Conservation (phyloP, 2,797 vertebrate species). For the Notolabrus celidotus region DNA sequence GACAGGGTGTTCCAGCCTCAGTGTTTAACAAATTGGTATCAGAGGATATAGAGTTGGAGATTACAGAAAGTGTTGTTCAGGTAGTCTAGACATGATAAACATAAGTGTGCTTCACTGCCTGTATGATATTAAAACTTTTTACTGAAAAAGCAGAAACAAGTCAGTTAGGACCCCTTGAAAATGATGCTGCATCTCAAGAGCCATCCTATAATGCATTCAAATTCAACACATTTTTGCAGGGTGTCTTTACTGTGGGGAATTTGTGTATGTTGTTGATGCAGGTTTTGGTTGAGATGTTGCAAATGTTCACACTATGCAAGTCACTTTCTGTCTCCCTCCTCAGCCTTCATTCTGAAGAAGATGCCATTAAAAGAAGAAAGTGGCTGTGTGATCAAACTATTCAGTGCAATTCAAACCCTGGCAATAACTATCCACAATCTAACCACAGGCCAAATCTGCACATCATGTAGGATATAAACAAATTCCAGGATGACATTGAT, state of each 20-base stretch:
- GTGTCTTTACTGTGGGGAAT: too few species aligned
- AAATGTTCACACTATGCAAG: conserved; percentile 31
- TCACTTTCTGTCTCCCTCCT: not conserved
- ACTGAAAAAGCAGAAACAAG: not conserved
- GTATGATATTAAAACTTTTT: not conserved
- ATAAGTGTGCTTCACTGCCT: conserved; percentile 10
- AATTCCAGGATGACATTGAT: conserved; percentile 9
- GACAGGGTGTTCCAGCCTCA: conserved; percentile 45
- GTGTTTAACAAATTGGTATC: conserved; percentile 45
- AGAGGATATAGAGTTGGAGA: conserved; percentile 12
- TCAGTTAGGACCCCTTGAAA: too few species aligned
- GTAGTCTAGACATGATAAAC: conserved; percentile 20
- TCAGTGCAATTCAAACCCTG: conserved; percentile 14
- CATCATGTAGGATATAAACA: conserved; percentile 27
- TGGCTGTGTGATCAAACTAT: not conserved
- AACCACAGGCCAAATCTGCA: conserved; percentile 10
- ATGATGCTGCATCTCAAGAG: too few species aligned
- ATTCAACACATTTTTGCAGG: not conserved
- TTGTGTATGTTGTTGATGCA: conserved; percentile 17
- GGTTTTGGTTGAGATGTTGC: conserved; percentile 21
- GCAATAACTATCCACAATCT: conserved; percentile 1
- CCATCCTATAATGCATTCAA: too few species aligned
- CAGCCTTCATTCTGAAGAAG: conserved; percentile 18
- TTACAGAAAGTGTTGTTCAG: conserved; percentile 19
- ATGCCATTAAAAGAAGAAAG: conserved; percentile 7